Conservation (phyloP, 30 jellyfish, hydroid and myxozoan species). For the Pseudorhiza aurosa region DNA sequence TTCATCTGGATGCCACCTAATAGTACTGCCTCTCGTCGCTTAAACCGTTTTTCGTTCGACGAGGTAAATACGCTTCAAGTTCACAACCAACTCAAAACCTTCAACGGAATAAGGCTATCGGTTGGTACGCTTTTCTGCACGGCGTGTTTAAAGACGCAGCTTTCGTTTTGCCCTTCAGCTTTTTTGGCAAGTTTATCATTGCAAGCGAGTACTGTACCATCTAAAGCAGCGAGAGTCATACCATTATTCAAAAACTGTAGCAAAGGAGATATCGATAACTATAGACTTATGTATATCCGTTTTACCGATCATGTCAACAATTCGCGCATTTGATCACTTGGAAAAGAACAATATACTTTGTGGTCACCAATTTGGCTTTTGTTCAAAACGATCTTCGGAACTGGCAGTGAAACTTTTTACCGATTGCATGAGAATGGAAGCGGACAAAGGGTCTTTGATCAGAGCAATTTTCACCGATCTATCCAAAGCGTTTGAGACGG, state of each 20-base stretch:
- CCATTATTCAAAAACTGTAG: too few relatives aligned
- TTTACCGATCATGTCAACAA: too few relatives aligned
- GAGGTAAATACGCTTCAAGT: conserved; percentile 34
- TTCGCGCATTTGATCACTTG: conserved; percentile 55
- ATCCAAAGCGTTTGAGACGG: conserved; percentile 16
- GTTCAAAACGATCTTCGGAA: conserved; percentile 62
- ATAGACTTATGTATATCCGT: too few relatives aligned
- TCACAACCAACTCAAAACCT: conserved; percentile 28
- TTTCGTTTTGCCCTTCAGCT: too few relatives aligned
- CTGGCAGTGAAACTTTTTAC: conserved; percentile 49
- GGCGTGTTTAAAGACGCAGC: conserved; percentile 41
- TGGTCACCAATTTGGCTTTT: conserved; percentile 57
- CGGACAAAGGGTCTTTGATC: conserved; percentile 31
- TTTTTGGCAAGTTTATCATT: too few relatives aligned
- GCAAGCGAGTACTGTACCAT: too few relatives aligned
- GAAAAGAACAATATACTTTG: conserved; percentile 55
- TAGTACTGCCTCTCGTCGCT: conserved; percentile 21
- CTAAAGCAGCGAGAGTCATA: too few relatives aligned
- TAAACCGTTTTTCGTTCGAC: conserved; percentile 36
- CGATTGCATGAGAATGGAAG: conserved; percentile 50
- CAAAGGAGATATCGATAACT: too few relatives aligned
- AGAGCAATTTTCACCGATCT: background rate
- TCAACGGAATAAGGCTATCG: conserved; percentile 55
- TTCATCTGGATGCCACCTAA: conserved; percentile 54
- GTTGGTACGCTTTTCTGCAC: conserved; percentile 19